Base-by-base conservation (phyloP, 2,113 vertebrate genomes). In the Urocolius indicus region DNA sequence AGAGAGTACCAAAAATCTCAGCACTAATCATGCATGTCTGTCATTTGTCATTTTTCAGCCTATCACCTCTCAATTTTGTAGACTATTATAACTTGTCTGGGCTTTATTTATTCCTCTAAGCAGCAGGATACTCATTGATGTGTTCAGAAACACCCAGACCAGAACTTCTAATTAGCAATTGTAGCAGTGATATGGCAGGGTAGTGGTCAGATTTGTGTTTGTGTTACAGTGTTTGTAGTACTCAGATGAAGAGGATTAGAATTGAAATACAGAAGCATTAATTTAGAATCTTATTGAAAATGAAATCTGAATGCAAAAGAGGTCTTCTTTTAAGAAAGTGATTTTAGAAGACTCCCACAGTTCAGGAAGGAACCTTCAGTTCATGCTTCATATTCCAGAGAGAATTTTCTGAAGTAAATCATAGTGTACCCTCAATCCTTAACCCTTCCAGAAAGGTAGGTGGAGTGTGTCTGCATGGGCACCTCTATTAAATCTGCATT, bases 21-120 rank as follows among this genome's bases (percentile, higher is more conserved):
- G 73, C 26, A 76, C 72, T 94, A 89, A 66, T 79, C 66, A 52
- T 84, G 80, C 54, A 86, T 26, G 76, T 90, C 83, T 96, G 94
- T 90, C 85, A 90, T 92, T 94, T 89, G 91, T 89, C n/a, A 95
- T 95, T 97, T 97, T 93, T 96, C 59, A 0, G 88, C 81, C 65
- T 93, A 72, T 45, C 78, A 68, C 61, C 43, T 94, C 63, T 83
- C 71, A 74, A 67, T 90, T 93, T 90, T 96, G 75, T 83, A 76
- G 85, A 71, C 82, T 81, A 84, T 96, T 94, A 49, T 85, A 93
- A 74, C 59, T 90, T 93, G 48, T 32, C 90, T 93, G 68, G 16
- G 43, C 80, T 93, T 95, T 88, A 55, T 91, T 95, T 96, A 71
- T 89, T 95, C 78, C 34, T 85, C 46, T 86, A 48, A 84, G 38